These are phyloP conservation scores for Naso thynnoides DNA, from an alignment of 2,797 vertebrate species.

Conservation along the genomic window DNA sequence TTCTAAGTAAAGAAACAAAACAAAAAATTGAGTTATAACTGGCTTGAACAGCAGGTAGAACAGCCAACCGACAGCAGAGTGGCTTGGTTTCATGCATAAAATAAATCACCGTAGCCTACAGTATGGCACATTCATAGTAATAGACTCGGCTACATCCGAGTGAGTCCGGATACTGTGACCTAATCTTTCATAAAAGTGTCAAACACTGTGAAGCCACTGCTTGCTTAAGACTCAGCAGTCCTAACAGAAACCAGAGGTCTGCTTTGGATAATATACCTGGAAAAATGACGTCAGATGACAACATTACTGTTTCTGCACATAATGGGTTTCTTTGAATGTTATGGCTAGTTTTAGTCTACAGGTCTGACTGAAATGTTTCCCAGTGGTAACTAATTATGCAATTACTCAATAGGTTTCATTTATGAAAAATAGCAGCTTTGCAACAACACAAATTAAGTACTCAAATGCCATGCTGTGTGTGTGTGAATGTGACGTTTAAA, in stretches of 20 bases:
- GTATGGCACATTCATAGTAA: constrained; percentile 25
- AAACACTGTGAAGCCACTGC: constrained; percentile 8
- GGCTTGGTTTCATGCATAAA: constrained; percentile 20
- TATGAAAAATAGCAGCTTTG: constrained; percentile 10
- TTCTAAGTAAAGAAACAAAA: neutral
- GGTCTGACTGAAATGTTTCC: constrained; percentile 17
- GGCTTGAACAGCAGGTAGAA: constrained; percentile 36
- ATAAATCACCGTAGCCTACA: constrained; percentile 32
- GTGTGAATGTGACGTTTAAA: neutral
- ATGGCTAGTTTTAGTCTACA: constrained; percentile 9
- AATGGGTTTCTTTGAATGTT: constrained; percentile 24
- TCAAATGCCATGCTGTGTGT: neutral
- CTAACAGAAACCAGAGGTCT: constrained; percentile 41
- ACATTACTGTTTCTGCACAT: constrained; percentile 5
- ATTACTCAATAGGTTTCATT: neutral
- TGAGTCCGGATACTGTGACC: constrained; percentile 39
- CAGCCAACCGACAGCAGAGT: constrained; percentile 24
- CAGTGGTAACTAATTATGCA: constrained; percentile 2
- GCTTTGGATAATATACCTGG: constrained; percentile 44
- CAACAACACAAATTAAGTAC: neutral
- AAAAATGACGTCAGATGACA: constrained; percentile 47
- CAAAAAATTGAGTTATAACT: constrained; percentile 7
- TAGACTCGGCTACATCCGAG: neutral
- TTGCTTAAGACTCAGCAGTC: constrained; percentile 4
- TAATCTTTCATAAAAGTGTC: constrained; percentile 47